These are phyloP conservation scores for Limnephilus marmoratus DNA, from an alignment of 2,888 invertebrate genomes.

Conservation along the genomic window DNA sequence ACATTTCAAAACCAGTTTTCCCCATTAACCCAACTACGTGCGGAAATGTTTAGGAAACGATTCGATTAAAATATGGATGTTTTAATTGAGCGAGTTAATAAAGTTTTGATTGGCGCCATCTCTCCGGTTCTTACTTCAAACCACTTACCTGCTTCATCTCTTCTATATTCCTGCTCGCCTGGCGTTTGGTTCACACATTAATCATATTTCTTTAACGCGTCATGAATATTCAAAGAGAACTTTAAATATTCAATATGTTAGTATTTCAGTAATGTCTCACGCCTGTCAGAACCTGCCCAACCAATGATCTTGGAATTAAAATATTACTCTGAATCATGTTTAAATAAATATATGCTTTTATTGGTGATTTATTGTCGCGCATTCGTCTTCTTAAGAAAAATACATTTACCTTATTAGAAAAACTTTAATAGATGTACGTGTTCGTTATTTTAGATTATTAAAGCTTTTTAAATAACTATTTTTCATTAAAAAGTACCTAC, in stretches of 20 bases:
- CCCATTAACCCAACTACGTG: not conserved
- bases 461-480: too few species aligned
- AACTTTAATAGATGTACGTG: too few species aligned
- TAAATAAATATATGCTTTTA: not conserved
- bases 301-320: conserved; percentile 22
- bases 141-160: not conserved
- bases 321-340: conserved; percentile 9
- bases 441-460: too few species aligned
- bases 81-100: conserved; percentile 26
- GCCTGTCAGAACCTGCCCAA: conserved; percentile 42
- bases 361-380: not conserved
- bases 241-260: conserved; percentile 31
- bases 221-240: conserved; percentile 52
- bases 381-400: not conserved
- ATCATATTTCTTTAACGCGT: conserved; percentile 51
- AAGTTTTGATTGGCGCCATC: conserved; percentile 23
- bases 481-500: too few species aligned
- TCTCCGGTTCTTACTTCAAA: not conserved
- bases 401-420: not conserved
- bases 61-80: conserved; percentile 28
- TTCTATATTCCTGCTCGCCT: conserved; percentile 17
- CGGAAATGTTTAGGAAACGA: conserved; percentile 1
- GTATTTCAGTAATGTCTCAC: conserved; percentile 44
- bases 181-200: conserved; percentile 50
- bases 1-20: not conserved